Conservation (phyloP, 2,888 invertebrate species). For the Xestia xanthographa region DNA sequence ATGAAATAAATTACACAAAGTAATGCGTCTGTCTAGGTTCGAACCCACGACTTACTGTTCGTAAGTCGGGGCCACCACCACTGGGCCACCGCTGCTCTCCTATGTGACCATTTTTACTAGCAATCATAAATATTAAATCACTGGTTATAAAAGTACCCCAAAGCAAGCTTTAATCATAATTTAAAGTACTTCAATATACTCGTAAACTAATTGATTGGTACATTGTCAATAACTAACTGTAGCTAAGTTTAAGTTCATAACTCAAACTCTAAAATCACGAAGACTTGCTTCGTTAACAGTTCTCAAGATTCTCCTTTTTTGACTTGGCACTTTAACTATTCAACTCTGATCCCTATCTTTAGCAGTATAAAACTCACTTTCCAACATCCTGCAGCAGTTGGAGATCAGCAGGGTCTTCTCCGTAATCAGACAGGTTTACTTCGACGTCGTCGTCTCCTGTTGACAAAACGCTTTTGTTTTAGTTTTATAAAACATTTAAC, state of each 20-base stretch:
- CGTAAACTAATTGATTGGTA: conserved; percentile 9
- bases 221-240: not conserved
- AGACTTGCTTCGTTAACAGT: conserved; percentile 33
- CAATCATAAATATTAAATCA: not conserved
- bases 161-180: not conserved
- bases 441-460: conserved; percentile 89
- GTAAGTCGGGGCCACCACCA: too few species aligned
- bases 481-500: conserved; percentile 15
- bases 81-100: too few species aligned
- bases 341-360: conserved; percentile 12
- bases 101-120: not conserved
- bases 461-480: conserved; percentile 52
- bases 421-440: conserved; percentile 90
- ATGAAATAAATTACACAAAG: too few species aligned
- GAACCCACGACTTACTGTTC: too few species aligned
- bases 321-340: conserved; percentile 2
- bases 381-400: conserved; percentile 92
- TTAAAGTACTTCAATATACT: not conserved
- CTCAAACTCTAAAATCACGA: conserved; percentile 24
- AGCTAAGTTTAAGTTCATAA: conserved; percentile 23
- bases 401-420: conserved; percentile 92
- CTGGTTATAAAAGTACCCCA: not conserved
- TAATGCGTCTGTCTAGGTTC: too few species aligned
- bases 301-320: conserved; percentile 50
- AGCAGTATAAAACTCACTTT: conserved; percentile 90